Evolutionary conservation across 2,888 invertebrate genomes (phyloP).

Genomic region (Ophion ventricosus): DNA sequence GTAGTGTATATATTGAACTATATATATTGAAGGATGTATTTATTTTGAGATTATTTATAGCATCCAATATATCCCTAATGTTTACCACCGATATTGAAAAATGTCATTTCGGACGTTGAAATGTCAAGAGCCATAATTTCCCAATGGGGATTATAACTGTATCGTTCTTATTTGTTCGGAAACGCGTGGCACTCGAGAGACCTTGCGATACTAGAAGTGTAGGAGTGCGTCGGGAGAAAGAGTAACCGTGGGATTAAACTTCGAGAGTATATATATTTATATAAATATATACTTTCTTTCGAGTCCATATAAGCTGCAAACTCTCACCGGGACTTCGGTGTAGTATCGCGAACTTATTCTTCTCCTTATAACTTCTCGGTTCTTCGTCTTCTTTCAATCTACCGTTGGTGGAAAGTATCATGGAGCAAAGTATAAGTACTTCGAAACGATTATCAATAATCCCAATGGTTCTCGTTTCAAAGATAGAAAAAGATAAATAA

Average conservation of each 20-base stretch:
- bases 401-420: constrained; percentile 12
- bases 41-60: neutral
- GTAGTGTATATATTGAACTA: neutral
- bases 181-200: constrained; percentile 49
- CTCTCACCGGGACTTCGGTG: constrained; percentile 40
- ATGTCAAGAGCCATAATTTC: constrained; percentile 35
- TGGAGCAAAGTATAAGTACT: neutral
- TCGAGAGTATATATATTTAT: constrained; percentile 11
- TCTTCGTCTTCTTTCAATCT: constrained; percentile 19
- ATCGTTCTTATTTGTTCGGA: constrained; percentile 47
- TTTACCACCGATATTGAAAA: constrained; percentile 43
- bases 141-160: constrained; percentile 41
- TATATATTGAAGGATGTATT: too few species aligned
- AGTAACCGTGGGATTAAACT: constrained; percentile 51
- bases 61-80: neutral
- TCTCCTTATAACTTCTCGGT: constrained; percentile 35
- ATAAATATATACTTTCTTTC: constrained; percentile 1
- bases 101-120: constrained; percentile 44
- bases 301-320: constrained; percentile 43
- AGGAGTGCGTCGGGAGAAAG: constrained; percentile 36
- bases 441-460: constrained; percentile 25
- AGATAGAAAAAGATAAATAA: neutral
- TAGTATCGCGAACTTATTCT: constrained; percentile 53
- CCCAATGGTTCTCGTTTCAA: constrained; percentile 9
- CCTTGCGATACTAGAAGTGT: constrained; percentile 40